Conservation (phyloP, 2,797 vertebrate species). For the Acanthurus lineatus region DNA sequence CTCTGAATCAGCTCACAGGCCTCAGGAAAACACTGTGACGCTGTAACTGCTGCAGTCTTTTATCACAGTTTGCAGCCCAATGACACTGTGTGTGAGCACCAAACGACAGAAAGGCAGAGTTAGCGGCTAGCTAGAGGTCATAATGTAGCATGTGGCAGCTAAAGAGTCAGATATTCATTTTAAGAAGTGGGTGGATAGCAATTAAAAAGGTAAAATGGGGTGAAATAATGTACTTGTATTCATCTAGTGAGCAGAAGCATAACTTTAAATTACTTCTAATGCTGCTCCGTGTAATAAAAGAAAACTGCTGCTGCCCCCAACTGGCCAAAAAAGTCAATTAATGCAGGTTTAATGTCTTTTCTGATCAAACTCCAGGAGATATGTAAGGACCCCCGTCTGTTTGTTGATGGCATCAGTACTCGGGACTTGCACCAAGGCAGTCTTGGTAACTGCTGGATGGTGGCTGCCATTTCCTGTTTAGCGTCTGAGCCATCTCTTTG, state of each 20-base stretch:
- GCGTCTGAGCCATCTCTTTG: constrained; percentile 87
- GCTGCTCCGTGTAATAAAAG: neutral
- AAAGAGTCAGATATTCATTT: neutral
- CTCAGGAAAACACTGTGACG: constrained; percentile 42
- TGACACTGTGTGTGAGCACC: neutral
- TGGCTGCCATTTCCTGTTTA: constrained; percentile 89
- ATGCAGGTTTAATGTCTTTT: neutral
- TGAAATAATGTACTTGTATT: neutral
- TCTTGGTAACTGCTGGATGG: constrained; percentile 92
- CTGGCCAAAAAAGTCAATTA: neutral
- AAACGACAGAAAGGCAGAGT: neutral
- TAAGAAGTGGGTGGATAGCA: too few species aligned
- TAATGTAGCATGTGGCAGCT: neutral
- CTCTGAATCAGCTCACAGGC: constrained; percentile 35
- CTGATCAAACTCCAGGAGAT: constrained; percentile 79
- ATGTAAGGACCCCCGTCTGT: constrained; percentile 88
- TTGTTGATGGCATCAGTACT: constrained; percentile 90
- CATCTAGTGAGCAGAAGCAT: neutral
- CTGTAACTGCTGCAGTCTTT: constrained; percentile 15
- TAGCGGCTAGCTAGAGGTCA: neutral
- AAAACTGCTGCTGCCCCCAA: neutral
- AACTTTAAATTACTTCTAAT: neutral
- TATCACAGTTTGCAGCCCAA: neutral
- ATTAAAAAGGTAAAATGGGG: too few species aligned
- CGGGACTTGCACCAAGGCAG: constrained; percentile 90